These are phyloP conservation scores for Sminthurides bifidus DNA, from an alignment of 1,140 invertebrate species.

Conservation along the genomic window DNA sequence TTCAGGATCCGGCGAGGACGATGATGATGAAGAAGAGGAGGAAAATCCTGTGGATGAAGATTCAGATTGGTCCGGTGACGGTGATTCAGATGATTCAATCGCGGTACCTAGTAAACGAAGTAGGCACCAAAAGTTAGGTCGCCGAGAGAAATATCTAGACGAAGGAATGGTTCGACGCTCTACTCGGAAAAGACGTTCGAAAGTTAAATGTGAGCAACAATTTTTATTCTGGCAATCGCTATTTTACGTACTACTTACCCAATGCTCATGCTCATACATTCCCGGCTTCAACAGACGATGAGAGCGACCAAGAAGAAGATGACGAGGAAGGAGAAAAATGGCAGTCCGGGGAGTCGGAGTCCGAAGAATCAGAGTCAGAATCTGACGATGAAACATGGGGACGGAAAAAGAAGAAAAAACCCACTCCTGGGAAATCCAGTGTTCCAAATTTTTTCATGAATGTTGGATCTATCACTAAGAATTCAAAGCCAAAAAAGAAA, in stretches of 20 bases:
- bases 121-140: conserved; percentile 20
- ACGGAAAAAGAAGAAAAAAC: conserved; percentile 31
- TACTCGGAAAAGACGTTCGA: conserved; percentile 43
- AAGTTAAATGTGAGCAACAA: conserved; percentile 35
- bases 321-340: conserved; percentile 39
- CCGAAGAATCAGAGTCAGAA: conserved; percentile 44
- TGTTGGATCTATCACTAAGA: neutral
- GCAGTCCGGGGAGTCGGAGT: conserved; percentile 42
- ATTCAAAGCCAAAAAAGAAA: conserved; percentile 12
- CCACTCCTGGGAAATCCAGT: neutral
- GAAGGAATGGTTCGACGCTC: conserved; percentile 43
- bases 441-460: conserved; percentile 14
- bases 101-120: conserved; percentile 34
- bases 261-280: neutral
- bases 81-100: conserved; percentile 45
- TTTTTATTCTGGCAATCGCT: neutral
- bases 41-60: conserved; percentile 46
- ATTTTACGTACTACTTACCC: too few relatives aligned
- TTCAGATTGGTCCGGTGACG: conserved; percentile 41
- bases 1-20: conserved; percentile 32
- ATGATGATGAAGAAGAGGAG: conserved; percentile 33
- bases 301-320: conserved; percentile 43
- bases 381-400: conserved; percentile 50
- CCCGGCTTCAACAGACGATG: conserved; percentile 36
- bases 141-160: conserved; percentile 22